Evolutionary conservation across 1,140 invertebrate species (phyloP).

Genomic region (Heliconius hewitsoni): DNA sequence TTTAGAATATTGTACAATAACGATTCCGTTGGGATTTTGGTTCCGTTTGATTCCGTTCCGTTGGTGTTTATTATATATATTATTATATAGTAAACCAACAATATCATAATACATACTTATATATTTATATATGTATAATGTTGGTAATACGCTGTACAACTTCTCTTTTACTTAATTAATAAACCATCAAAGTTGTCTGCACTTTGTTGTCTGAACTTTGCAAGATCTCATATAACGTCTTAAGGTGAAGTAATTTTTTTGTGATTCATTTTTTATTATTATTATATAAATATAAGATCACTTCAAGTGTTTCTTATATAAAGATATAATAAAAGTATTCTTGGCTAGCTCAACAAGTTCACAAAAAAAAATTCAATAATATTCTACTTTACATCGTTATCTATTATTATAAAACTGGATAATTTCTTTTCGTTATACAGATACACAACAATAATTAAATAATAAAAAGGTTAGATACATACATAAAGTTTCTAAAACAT

Average conservation of each 20-base stretch:
- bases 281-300: too few species aligned
- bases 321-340: not conserved
- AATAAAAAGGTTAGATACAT: constrained; percentile 15
- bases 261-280: not conserved
- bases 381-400: not conserved
- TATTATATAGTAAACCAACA: too few species aligned
- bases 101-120: too few species aligned
- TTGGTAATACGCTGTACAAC: not conserved
- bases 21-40: not conserved
- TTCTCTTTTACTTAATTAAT: not conserved
- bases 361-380: not conserved
- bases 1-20: not conserved
- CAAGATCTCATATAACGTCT: not conserved
- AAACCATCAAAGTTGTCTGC: not conserved
- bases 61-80: too few species aligned
- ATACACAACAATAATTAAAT: not conserved
- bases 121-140: not conserved
- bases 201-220: not conserved
- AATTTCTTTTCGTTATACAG: not conserved
- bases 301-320: not conserved
- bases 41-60: too few species aligned
- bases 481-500: constrained; percentile 2
- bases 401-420: not conserved
- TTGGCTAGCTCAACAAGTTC: not conserved
- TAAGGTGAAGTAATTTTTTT: not conserved